A percentile compares a stretch with the other conserved stretches of the same genome.
Conservation (phyloP, 2,797 vertebrate species). For the Malurus leucopterus region DNA sequence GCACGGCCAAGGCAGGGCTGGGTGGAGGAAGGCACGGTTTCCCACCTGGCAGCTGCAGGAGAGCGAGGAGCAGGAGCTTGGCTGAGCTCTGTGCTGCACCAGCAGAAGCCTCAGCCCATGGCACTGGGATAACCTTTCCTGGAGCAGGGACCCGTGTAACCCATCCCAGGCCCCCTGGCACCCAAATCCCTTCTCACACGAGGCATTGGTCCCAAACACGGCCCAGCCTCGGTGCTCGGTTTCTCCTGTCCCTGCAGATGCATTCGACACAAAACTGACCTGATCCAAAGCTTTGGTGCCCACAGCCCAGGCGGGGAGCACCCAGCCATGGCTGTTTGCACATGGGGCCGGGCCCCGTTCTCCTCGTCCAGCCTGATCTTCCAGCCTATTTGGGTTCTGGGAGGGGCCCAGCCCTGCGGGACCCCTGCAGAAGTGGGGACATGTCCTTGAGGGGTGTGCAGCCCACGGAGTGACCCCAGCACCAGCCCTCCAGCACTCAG, state of each 20-base stretch:
- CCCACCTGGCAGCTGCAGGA: neutral
- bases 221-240: rapidly evolving
- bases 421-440: neutral
- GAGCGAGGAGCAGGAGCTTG: neutral
- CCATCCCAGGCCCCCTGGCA: neutral
- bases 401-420: neutral
- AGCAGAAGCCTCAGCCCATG: neutral
- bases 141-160: neutral
- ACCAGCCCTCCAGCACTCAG: neutral
- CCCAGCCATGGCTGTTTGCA: neutral
- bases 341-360: neutral
- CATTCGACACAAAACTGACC: rapidly evolving
- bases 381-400: neutral
- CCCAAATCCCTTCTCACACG: rapidly evolving
- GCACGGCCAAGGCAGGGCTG: neutral
- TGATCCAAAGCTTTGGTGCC: neutral
- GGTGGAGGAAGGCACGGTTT: neutral
- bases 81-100: rapidly evolving
- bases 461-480: rapidly evolving
- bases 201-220: rapidly evolving
- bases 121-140: neutral
- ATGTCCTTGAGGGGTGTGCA: rapidly evolving
- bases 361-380: neutral
- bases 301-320: neutral
- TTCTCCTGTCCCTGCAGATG: neutral